Conservation (phyloP, 2,797 vertebrate genomes). For the Nannoperca obscura region DNA sequence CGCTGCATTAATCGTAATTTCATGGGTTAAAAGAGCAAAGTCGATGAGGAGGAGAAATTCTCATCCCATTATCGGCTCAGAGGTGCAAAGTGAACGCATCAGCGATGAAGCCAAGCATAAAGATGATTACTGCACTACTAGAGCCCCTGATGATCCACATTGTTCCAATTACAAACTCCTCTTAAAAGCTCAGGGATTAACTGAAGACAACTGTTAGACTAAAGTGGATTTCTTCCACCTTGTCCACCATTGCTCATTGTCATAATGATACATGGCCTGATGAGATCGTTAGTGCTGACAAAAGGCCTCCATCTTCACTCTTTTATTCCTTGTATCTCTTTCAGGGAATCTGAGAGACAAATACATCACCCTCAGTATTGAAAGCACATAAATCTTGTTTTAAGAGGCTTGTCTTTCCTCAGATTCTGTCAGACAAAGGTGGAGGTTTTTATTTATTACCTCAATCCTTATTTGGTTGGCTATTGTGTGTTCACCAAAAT, state of each 20-base stretch:
- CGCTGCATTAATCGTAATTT: constrained; percentile 71
- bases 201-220: constrained; percentile 38
- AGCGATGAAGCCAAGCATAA: constrained; percentile 76
- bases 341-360: constrained; percentile 80
- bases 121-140: constrained; percentile 73
- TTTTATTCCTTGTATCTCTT: constrained; percentile 87
- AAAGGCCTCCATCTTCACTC: constrained; percentile 73
- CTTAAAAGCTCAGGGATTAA: constrained; percentile 71
- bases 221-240: constrained; percentile 64
- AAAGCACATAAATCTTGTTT: constrained; percentile 85
- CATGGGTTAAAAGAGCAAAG: constrained; percentile 73
- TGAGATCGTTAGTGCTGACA: constrained; percentile 83
- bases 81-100: constrained; percentile 73
- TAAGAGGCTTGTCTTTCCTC: constrained; percentile 79
- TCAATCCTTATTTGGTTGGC: constrained; percentile 62
- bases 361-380: constrained; percentile 82
- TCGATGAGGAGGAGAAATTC: constrained; percentile 71
- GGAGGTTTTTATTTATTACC: constrained; percentile 79
- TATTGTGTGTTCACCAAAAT: constrained; percentile 76
- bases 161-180: constrained; percentile 72
- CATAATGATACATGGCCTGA: constrained; percentile 85
- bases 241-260: constrained; percentile 80
- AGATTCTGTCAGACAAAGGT: constrained; percentile 78
- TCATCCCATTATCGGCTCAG: constrained; percentile 73
- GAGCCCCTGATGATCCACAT: constrained; percentile 53